These are phyloP conservation scores for Brachionus plicatilis DNA, from an alignment of 1,140 invertebrate species.

Conservation along the genomic window DNA sequence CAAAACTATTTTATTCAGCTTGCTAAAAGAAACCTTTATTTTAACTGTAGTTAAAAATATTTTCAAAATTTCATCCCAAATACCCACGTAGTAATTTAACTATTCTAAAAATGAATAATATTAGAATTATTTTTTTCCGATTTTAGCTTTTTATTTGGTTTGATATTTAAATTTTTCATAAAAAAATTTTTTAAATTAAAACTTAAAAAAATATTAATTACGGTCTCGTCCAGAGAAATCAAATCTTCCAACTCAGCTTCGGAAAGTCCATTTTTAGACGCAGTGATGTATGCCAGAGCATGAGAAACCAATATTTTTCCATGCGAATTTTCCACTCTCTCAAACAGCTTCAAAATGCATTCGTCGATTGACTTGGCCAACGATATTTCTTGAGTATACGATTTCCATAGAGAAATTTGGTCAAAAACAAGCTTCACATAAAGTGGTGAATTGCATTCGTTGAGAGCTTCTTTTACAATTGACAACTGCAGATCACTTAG, in stretches of 20 bases:
- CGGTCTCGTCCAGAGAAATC: conserved; percentile 85
- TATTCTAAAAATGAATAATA: too few species aligned
- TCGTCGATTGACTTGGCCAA: conserved; percentile 91
- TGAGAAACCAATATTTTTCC: conserved; percentile 85
- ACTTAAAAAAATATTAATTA: conserved; percentile 39
- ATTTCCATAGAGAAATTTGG: conserved; percentile 90
- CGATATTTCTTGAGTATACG: conserved; percentile 86
- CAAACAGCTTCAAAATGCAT: conserved; percentile 92
- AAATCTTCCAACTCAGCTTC: conserved; percentile 89
- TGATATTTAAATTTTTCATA: too few species aligned
- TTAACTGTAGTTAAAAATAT: too few species aligned
- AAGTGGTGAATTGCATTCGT: conserved; percentile 86
- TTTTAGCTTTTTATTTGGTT: too few species aligned
- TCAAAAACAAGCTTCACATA: conserved; percentile 84
- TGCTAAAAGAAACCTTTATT: too few species aligned
- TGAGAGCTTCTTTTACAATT: conserved; percentile 80
- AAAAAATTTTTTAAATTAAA: background rate
- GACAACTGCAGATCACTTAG: conserved; percentile 76
- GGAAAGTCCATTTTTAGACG: conserved; percentile 80
- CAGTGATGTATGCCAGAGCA: conserved; percentile 86
- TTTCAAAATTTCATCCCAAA: too few species aligned
- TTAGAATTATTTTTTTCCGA: too few species aligned
- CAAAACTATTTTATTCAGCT: too few species aligned
- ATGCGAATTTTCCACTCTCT: conserved; percentile 81
- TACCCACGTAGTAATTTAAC: too few species aligned